These are phyloP conservation scores for Diarsia mendica DNA, from an alignment of 2,888 invertebrate species.

Conservation along the genomic window DNA sequence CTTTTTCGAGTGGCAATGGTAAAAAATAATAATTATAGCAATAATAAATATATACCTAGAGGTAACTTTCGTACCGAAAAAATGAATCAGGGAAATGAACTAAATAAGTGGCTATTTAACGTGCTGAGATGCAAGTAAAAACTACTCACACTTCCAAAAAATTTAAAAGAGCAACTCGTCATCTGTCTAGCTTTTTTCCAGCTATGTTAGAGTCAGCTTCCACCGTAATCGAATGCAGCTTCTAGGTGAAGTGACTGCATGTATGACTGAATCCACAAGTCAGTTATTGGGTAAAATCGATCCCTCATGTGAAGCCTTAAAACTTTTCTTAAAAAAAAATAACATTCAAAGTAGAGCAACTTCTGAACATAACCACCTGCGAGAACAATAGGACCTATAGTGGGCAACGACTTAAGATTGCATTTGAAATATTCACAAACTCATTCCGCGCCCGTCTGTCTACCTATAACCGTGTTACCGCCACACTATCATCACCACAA, in stretches of 20 bases:
- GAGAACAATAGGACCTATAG: conserved; percentile 87
- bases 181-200: background rate
- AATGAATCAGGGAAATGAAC: background rate
- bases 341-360: conserved; percentile 80
- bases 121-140: background rate
- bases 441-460: conserved; percentile 87
- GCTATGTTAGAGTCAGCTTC: background rate
- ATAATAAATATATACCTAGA: background rate
- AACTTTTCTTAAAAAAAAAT: background rate
- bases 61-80: conserved; percentile 2
- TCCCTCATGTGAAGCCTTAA: background rate
- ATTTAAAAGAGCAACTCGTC: background rate
- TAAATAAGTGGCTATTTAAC: background rate
- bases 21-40: background rate
- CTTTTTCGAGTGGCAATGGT: too few species aligned
- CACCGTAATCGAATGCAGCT: background rate
- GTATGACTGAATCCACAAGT: background rate
- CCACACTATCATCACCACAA: conserved; percentile 48
- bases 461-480: conserved; percentile 79
- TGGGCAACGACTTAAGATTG: conserved; percentile 86
- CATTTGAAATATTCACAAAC: conserved; percentile 89
- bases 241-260: background rate
- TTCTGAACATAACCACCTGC: conserved; percentile 58
- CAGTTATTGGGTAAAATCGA: too few species aligned
- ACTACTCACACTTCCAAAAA: background rate